These are phyloP conservation scores for Mactromeris polynyma DNA, from an alignment of 2,888 invertebrate species.

Conservation along the genomic window DNA sequence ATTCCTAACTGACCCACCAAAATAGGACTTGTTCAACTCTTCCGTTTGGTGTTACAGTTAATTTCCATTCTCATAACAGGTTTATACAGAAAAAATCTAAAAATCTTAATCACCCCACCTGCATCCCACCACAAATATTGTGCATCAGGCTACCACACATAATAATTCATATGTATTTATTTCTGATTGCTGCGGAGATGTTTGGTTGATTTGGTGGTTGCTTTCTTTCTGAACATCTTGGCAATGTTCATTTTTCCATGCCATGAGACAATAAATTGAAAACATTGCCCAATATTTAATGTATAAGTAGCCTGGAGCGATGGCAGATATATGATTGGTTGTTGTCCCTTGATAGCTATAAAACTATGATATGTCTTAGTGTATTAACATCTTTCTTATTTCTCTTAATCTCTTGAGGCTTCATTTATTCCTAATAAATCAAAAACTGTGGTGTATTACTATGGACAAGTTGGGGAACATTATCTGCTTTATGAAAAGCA, in stretches of 20 bases:
- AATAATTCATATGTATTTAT: no score
- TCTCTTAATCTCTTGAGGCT: slow-evolving; percentile 1
- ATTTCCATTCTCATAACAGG: no score
- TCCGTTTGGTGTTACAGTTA: no score
- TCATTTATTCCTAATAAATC: slow-evolving; percentile 38
- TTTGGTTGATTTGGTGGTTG: no score
- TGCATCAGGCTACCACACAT: no score
- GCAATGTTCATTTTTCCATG: background rate
- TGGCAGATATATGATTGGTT: background rate
- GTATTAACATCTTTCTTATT: slow-evolving; percentile 29
- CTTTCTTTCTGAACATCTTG: no score
- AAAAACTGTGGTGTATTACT: slow-evolving; percentile 13
- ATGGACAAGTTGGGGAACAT: background rate
- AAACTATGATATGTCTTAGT: slow-evolving; percentile 17
- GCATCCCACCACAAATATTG: no score
- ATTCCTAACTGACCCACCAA: no score
- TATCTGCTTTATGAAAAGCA: background rate
- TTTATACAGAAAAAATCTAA: no score
- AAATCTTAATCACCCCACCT: no score
- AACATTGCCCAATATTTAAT: background rate
- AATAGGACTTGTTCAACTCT: no score
- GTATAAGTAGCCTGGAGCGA: background rate
- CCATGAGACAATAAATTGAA: background rate
- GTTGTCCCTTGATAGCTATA: background rate
- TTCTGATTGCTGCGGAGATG: no score